Base-by-base conservation (phyloP, 2,797 vertebrate species). In the Leptoclinus maculatus region DNA sequence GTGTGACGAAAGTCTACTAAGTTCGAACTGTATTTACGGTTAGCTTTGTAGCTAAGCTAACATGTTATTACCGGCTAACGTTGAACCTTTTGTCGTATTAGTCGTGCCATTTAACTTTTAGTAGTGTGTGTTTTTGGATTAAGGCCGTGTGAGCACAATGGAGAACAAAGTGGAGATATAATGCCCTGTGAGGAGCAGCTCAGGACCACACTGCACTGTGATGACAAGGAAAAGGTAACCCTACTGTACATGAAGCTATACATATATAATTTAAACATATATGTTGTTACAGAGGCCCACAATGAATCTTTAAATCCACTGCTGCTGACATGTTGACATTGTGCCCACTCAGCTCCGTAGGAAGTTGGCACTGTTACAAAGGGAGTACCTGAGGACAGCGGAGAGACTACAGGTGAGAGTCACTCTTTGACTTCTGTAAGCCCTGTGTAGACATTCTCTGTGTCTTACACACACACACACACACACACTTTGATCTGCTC, bases 141-240 rank as follows among this genome's bases (percentile, higher is more conserved):
- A 63, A 62, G 53, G 45, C 2, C 6, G 7, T 53, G 45, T 69
- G 64, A 66, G 43, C 43, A 78, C 66, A 49, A 92, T 93, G 93
- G 83, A 91, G 72, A 54, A 34, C 41, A 58, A 14, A 3, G 56
- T 73, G 64, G 41, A 17, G 77, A 85, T 23, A 11, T 39, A 6
- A n/a, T 82, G 64, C 83, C 49, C 34, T 87, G 85, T 39, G 90
- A 93, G 54, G 86, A 93, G 65, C 88, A 84, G 69, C 80, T 94
- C 43, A 91, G 54, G 59, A 88, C 71, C 0, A 84, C 87, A 9
- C 85, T 94, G 27, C 86, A 90, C 71, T 84, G 65, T 57, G 90
- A 93, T 25, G 90, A 95, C 79, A 93, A 92, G 82, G 92, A 93
- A 16, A 93, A 92, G 89, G 92, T 94, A 16, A 29, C 5, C 25